Base-by-base conservation (phyloP, 2,888 invertebrate species). In the Alsophila aescularia region DNA sequence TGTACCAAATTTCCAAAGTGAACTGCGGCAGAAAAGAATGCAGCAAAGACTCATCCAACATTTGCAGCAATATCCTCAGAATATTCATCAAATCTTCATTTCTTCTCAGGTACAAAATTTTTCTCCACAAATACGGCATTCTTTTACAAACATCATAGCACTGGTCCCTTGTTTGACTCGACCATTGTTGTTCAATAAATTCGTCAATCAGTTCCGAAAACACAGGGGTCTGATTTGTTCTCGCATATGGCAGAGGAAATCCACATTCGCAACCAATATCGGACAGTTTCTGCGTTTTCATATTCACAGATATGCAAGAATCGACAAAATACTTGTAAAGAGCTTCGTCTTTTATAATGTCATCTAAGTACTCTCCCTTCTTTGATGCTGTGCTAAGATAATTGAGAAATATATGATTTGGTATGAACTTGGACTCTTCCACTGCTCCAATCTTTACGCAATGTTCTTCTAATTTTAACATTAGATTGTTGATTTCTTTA, bases 81-180 rank as follows among this genome's bases (percentile, higher is more conserved):
- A 93, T 79, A 64, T 89, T 90, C 60, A 92, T 71, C n/a, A 93
- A 70, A 58, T 92, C 87, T 63, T 92, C 90, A 32, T 90, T 87
- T 49, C 87, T 74, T 66, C 90, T 80, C 52, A 93, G 71, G 51
- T 90, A 84, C 15, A 94, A 77, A 62, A 93, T 93, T 63, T 93
- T 92, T 49, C 91, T 87, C 93, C 94, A 94, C 71, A 95, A 85
- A 66, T 92, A 93, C 39, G 95, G 95, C 89, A 95, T 93, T 64
- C 83, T 81, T 66, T 90, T 92, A 61, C 94, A 93, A 34, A 93
- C 83, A 63, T 89, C 86, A 32, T 92, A 88, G 60, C 92, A 93
- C 37, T 87, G 85, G 2, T 89, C 84, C 31, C 83, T 77, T 0
- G 86, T 84, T 54, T 88, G 80, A 58, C 73, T 81, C 4, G 83